Conservation (phyloP, 1,140 invertebrate genomes). For the Rhynchophorus ferrugineus region DNA sequence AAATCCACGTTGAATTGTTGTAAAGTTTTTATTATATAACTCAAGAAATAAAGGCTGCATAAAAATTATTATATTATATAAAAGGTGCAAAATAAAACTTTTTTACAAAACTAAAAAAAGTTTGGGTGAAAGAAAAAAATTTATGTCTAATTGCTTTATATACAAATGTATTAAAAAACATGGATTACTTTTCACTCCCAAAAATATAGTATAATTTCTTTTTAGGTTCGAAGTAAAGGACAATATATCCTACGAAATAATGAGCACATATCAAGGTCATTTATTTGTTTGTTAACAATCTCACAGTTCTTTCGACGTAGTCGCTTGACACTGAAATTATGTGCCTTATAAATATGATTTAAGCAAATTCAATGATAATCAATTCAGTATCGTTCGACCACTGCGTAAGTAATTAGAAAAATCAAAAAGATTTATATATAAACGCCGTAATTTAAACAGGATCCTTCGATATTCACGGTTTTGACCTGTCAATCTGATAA, state of each 20-base stretch:
- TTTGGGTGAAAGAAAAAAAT: no score
- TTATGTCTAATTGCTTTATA: no score
- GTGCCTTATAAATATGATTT: slow-evolving; percentile 96
- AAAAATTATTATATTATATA: no score
- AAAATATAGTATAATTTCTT: no score
- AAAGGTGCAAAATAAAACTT: no score
- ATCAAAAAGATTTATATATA: not conserved
- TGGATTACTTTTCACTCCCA: no score
- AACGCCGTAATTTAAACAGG: no score
- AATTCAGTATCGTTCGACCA: slow-evolving; percentile 97
- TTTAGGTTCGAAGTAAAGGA: slow-evolving; percentile 51
- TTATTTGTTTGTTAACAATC: slow-evolving; percentile 76
- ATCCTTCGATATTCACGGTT: slow-evolving; percentile 98
- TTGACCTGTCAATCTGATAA: slow-evolving; percentile 86
- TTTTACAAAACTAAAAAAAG: no score
- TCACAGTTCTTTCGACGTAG: slow-evolving; percentile 96
- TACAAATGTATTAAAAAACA: no score
- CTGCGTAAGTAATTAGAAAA: slow-evolving; percentile 62
- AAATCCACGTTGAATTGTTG: no score
- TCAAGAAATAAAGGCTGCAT: no score
- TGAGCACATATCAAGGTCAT: slow-evolving; percentile 86
- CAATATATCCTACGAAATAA: slow-evolving; percentile 56
- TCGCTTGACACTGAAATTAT: slow-evolving; percentile 99
- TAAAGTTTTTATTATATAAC: no score
- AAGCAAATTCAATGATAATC: slow-evolving; percentile 86